Evolutionary conservation across 2,888 invertebrate species (phyloP).

Genomic region (Lepas anatifera): DNA sequence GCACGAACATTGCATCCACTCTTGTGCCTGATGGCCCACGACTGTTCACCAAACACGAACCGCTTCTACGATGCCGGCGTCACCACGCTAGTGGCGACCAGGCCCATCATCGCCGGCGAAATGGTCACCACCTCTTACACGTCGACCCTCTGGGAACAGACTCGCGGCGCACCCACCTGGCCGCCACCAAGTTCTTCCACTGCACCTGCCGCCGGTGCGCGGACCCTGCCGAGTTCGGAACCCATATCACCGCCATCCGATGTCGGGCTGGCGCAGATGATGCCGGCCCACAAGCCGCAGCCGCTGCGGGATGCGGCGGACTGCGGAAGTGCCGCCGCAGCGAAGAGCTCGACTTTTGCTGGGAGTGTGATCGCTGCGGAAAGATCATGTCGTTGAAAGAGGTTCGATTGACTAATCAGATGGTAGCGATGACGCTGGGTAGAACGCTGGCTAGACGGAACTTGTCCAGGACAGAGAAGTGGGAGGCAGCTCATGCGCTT

Average conservation of each 20-base stretch:
- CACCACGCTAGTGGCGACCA: conserved; percentile 16
- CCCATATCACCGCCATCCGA: conserved; percentile 20
- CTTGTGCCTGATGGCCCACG: conserved; percentile 21
- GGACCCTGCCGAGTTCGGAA: conserved; percentile 22
- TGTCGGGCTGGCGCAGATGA: conserved; percentile 16
- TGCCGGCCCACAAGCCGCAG: conserved; percentile 6
- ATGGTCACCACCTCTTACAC: conserved; percentile 20
- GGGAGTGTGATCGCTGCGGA: background rate
- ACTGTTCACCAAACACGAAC: conserved; percentile 21
- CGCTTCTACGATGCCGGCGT: conserved; percentile 20
- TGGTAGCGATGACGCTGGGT: background rate
- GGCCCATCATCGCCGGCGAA: conserved; percentile 15
- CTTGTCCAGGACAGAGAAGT: background rate
- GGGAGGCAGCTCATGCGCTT: background rate
- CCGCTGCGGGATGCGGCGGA: conserved; percentile 8
- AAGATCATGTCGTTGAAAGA: background rate
- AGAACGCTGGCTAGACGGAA: background rate
- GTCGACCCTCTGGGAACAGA: conserved; percentile 19
- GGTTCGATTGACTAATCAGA: background rate
- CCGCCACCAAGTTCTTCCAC: conserved; percentile 20
- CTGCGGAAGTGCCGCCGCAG: background rate
- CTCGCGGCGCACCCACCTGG: conserved; percentile 17
- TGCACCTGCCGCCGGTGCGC: conserved; percentile 20
- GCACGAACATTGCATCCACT: conserved; percentile 16
- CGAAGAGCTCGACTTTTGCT: background rate